Conservation (phyloP, 1,140 invertebrate genomes). For the Tribolium madens region DNA sequence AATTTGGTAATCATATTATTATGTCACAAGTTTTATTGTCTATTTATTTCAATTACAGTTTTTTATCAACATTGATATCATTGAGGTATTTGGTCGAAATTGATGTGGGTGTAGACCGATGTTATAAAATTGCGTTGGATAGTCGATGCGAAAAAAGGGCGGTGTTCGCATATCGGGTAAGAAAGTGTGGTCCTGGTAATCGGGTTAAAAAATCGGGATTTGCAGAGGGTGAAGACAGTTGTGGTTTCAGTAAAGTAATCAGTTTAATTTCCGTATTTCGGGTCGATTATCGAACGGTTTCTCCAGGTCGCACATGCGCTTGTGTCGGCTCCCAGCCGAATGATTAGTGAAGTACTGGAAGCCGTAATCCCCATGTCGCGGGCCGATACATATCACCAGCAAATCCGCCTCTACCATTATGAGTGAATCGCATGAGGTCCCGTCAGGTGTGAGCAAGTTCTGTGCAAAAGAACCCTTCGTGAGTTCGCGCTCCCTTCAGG, state of each 20-base stretch:
- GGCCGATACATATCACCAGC: conserved; percentile 53
- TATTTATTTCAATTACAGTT: too few species aligned
- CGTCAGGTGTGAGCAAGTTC: conserved; percentile 41
- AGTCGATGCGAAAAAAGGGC: not conserved
- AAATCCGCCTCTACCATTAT: conserved; percentile 55
- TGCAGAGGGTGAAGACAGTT: conserved; percentile 20
- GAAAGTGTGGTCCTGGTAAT: conserved; percentile 1
- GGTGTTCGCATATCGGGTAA: not conserved
- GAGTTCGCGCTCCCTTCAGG: conserved; percentile 46
- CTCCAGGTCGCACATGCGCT: conserved; percentile 50
- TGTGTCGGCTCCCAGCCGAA: conserved; percentile 37
- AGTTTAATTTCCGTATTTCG: conserved; percentile 41
- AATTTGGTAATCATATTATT: too few species aligned
- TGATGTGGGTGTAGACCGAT: not conserved
- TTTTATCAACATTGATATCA: too few species aligned
- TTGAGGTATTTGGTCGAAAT: not conserved
- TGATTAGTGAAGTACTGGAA: conserved; percentile 37
- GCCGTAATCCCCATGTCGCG: conserved; percentile 58
- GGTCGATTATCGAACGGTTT: conserved; percentile 56
- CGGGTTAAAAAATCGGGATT: conserved; percentile 7
- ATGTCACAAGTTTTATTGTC: too few species aligned
- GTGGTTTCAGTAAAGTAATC: conserved; percentile 44
- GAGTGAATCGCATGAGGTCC: conserved; percentile 55
- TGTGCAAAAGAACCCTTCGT: conserved; percentile 48
- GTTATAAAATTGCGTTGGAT: not conserved